Conservation (phyloP, 2,797 vertebrate genomes). For the Varecia variegata region DNA sequence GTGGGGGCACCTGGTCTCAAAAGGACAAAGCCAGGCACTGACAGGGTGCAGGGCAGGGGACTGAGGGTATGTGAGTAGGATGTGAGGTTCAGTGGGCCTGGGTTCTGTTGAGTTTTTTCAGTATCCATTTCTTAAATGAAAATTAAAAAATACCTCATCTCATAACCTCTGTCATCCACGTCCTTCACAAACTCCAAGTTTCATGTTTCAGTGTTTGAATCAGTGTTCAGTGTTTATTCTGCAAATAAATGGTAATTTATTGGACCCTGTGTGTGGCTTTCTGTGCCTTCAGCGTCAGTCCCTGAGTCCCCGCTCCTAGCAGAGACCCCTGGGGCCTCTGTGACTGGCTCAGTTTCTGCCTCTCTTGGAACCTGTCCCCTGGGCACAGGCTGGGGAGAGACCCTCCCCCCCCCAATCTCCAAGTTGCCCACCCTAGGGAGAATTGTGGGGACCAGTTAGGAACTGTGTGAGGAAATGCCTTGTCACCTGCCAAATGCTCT, state of each 20-base stretch:
- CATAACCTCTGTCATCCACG: not conserved
- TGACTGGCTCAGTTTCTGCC: not conserved
- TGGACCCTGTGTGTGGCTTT: constrained; percentile 29
- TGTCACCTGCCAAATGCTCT: not conserved
- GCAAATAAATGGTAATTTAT: constrained; percentile 74
- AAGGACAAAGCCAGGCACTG: not conserved
- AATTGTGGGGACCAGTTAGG: not conserved
- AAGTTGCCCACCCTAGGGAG: not conserved
- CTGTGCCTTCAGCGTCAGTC: not conserved
- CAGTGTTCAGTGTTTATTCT: constrained; percentile 30
- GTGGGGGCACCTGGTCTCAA: not conserved
- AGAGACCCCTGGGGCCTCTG: not conserved
- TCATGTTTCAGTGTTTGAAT: constrained; percentile 10
- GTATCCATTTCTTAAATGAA: constrained; percentile 45
- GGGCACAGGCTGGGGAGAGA: not conserved
- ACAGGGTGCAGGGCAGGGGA: not conserved
- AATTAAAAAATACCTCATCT: not conserved
- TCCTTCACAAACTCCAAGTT: not conserved
- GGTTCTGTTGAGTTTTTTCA: constrained; percentile 3
- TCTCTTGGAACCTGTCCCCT: not conserved
- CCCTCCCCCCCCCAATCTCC: not conserved
- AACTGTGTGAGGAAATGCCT: not conserved
- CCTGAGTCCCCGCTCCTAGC: not conserved
- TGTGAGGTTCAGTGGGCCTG: not conserved
- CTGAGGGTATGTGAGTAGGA: not conserved